Percentiles rank a stretch among this genome's conserved stretches.
phyloP scores from a whole-genome alignment of 2,113 vertebrate species.

The Dipodomys spectabilis region DNA sequence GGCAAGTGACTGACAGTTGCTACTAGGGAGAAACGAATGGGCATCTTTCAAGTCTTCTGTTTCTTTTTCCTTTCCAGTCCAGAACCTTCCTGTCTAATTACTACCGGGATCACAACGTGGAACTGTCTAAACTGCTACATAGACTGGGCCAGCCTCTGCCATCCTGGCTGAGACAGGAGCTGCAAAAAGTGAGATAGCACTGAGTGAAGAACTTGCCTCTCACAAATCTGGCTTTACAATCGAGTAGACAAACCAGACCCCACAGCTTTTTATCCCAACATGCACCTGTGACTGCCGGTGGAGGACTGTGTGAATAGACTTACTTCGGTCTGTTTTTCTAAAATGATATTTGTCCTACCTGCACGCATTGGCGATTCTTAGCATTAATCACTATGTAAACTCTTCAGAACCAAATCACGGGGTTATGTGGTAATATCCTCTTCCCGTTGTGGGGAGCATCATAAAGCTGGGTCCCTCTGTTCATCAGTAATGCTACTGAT shows the following conservation, averaged over 20 bases:
- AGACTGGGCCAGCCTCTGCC: slow-evolving; percentile 96
- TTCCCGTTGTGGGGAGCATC: slow-evolving; percentile 30
- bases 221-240: slow-evolving; percentile 43
- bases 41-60: neutral
- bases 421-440: slow-evolving; percentile 52
- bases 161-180: slow-evolving; percentile 97
- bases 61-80: slow-evolving; percentile 85
- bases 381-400: slow-evolving; percentile 63
- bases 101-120: slow-evolving; percentile 98
- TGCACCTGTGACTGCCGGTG: slow-evolving; percentile 77
- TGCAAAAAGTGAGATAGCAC: slow-evolving; percentile 96
- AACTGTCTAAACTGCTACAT: slow-evolving; percentile 96
- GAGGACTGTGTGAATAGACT: slow-evolving; percentile 74
- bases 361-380: slow-evolving; percentile 65
- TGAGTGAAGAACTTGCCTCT: slow-evolving; percentile 23
- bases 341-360: neutral
- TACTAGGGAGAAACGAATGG: no score
- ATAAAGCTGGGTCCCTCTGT: slow-evolving; percentile 55
- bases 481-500: slow-evolving; percentile 62
- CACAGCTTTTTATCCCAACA: slow-evolving; percentile 58
- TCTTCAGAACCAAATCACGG: slow-evolving; percentile 44
- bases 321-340: slow-evolving; percentile 40
- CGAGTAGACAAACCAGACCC: neutral
- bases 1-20: no score
- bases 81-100: slow-evolving; percentile 95